Percentiles rank a stretch among this genome's conserved stretches.
These are phyloP conservation scores for Corythornis vintsioides DNA, from an alignment of 2,113 vertebrate species.

Conservation along the genomic window DNA sequence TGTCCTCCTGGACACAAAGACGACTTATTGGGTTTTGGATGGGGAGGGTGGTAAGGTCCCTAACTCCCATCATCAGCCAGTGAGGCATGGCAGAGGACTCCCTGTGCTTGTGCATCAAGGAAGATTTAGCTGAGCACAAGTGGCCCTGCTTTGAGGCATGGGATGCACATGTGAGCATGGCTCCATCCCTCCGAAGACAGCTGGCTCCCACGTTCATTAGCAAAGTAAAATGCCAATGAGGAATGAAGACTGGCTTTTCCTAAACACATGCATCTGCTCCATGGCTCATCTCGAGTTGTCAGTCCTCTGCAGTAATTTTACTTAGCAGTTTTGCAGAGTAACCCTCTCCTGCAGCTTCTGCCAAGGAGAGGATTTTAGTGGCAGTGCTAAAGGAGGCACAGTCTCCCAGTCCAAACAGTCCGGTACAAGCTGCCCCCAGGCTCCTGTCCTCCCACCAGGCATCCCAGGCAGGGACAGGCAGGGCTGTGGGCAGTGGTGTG, in stretches of 20 bases:
- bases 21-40: not conserved
- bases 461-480: not conserved
- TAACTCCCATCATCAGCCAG: rapidly evolving
- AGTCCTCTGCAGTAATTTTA: constrained; percentile 13
- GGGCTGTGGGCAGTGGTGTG: not conserved
- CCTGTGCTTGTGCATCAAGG: rapidly evolving
- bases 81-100: not conserved
- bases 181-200: not conserved
- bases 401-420: not conserved
- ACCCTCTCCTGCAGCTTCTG: not conserved
- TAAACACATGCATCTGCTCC: not conserved
- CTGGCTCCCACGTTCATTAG: not conserved
- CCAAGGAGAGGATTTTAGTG: rapidly evolving
- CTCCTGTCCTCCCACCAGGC: not conserved
- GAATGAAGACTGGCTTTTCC: constrained; percentile 20
- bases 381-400: rapidly evolving
- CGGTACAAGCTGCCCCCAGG: not conserved
- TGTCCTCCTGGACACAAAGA: not conserved
- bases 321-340: not conserved
- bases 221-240: not conserved
- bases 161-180: rapidly evolving
- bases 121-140: not conserved
- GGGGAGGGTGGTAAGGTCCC: not conserved
- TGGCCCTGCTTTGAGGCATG: not conserved
- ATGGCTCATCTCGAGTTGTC: not conserved